phyloP scores from a whole-genome alignment of 2,888 invertebrate genomes.

The Pterobdella sp. region DNA sequence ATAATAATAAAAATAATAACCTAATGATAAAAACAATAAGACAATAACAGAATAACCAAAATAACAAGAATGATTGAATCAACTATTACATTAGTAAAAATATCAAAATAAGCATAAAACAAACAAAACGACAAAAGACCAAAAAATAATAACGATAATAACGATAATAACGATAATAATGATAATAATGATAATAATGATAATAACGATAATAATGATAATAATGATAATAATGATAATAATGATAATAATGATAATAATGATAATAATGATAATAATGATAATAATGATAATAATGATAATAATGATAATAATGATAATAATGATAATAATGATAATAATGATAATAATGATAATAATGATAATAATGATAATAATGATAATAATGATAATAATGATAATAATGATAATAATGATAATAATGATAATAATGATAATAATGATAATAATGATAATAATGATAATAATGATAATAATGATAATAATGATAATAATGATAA shows the following conservation, averaged over 20 bases:
- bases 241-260: slow-evolving; percentile 24
- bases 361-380: slow-evolving; percentile 9
- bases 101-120: not conserved
- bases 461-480: slow-evolving; percentile 17
- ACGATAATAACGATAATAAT: slow-evolving; percentile 24
- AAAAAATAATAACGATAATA: slow-evolving; percentile 20
- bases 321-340: slow-evolving; percentile 10
- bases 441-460: slow-evolving; percentile 18
- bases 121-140: not conserved
- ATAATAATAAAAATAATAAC: too few relatives aligned
- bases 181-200: slow-evolving; percentile 22
- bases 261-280: slow-evolving; percentile 11
- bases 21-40: too few relatives aligned
- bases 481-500: slow-evolving; percentile 13
- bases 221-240: slow-evolving; percentile 24
- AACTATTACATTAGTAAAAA: not conserved
- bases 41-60: too few relatives aligned
- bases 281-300: slow-evolving; percentile 13
- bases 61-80: too few relatives aligned
- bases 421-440: slow-evolving; percentile 21
- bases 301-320: slow-evolving; percentile 15
- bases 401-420: slow-evolving; percentile 8
- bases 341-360: slow-evolving; percentile 9
- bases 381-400: slow-evolving; percentile 13
- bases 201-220: slow-evolving; percentile 15